Conservation (phyloP, 2,888 invertebrate genomes). For the Melanostoma scalare region DNA sequence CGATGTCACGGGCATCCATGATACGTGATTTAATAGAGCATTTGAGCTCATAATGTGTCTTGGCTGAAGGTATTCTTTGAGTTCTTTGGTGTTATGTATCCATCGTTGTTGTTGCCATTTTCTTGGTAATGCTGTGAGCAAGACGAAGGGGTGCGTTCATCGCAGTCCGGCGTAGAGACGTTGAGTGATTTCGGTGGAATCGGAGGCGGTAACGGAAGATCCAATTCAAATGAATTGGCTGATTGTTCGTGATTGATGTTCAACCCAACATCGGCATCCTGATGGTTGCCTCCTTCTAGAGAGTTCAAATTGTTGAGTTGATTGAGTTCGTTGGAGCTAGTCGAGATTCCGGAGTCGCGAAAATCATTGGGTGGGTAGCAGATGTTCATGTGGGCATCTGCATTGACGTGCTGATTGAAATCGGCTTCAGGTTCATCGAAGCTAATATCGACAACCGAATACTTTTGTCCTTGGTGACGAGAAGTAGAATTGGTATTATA, state of each 20-base stretch:
- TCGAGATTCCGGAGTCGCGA: conserved; percentile 82
- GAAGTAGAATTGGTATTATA: conserved; percentile 72
- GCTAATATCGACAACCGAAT: conserved; percentile 83
- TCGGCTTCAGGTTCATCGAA: conserved; percentile 82
- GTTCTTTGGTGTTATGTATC: conserved; percentile 78
- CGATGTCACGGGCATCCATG: conserved; percentile 21
- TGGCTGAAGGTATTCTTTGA: conserved; percentile 73
- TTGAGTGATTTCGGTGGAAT: conserved; percentile 81
- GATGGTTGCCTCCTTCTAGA: conserved; percentile 77
- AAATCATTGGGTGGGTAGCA: conserved; percentile 80
- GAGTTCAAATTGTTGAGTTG: conserved; percentile 79
- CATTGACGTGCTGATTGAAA: conserved; percentile 76
- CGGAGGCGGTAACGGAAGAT: conserved; percentile 80
- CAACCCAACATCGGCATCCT: conserved; percentile 74
- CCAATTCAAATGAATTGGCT: conserved; percentile 79
- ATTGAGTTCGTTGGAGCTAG: conserved; percentile 80
- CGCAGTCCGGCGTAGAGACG: conserved; percentile 69
- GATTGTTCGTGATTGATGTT: conserved; percentile 79
- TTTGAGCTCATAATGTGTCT: conserved; percentile 48
- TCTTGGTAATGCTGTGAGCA: conserved; percentile 75
- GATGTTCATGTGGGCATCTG: conserved; percentile 76
- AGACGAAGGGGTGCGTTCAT: conserved; percentile 64
- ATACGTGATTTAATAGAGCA: conserved; percentile 19
- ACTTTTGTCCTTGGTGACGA: conserved; percentile 79
- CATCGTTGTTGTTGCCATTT: conserved; percentile 76